phyloP scores from a whole-genome alignment of 2,797 vertebrate genomes.

The Gymnothorax reevesii region DNA sequence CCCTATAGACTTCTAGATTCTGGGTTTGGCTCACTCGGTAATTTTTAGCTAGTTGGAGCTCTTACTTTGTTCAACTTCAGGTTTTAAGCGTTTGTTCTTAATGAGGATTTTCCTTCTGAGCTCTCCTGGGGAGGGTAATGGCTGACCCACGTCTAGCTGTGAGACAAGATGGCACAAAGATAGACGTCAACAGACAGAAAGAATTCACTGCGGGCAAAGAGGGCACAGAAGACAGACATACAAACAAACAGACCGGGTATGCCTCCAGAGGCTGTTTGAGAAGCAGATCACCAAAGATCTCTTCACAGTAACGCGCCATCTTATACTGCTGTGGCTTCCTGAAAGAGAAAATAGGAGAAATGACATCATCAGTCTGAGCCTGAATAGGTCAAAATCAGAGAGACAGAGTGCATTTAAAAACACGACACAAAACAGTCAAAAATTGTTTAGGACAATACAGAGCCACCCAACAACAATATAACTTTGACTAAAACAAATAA shows the following conservation, averaged over 20 bases:
- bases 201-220: background rate
- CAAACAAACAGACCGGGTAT: constrained; percentile 73
- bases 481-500: background rate
- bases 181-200: background rate
- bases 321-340: constrained; percentile 99
- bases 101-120: constrained; percentile 97
- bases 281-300: constrained; percentile 92
- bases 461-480: background rate
- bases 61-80: constrained; percentile 97
- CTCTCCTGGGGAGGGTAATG: constrained; percentile 92
- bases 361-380: constrained; percentile 7
- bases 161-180: constrained; percentile 39
- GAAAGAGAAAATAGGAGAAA: constrained; percentile 51
- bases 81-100: constrained; percentile 97
- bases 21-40: background rate
- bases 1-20: background rate
- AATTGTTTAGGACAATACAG: background rate
- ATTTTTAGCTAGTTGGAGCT: constrained; percentile 39
- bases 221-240: background rate
- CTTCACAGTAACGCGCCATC: constrained; percentile 98
- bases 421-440: constrained; percentile 24
- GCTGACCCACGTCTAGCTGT: constrained; percentile 86
- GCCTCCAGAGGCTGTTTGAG: constrained; percentile 89
- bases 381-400: background rate
- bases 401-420: background rate